Base-by-base conservation (phyloP, 2,888 invertebrate genomes). In the Altica lythri region DNA sequence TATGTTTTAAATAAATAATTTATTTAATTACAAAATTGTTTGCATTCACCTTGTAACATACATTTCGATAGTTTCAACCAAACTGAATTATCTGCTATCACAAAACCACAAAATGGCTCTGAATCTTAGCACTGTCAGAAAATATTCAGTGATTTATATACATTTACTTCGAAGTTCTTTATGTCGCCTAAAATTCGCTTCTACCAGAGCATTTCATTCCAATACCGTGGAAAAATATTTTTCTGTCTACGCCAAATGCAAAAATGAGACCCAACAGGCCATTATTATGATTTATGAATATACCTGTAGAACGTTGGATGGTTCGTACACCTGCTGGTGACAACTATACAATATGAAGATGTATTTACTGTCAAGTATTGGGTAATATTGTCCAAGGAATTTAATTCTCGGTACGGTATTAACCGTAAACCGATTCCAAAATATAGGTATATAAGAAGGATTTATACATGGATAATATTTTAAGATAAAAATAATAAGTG, bases 231-330 rank as follows among this genome's bases (percentile, higher is more conserved):
- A 16, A 34, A 34, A 34, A 34, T 34, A 34, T 34, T 34, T 34
- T 34, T 34, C 34, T 34, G 34, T 34, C 34, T 34, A 16, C 34
- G 8, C 14, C 34, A 34, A 14, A 34, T 34, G 34, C 34, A 34
- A 14, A 34, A 14, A 13, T 34, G 34, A 34, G 9, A 34, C 34
- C 34, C 34, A 16, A 34, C 14, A 34, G 14, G 34, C 14, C 16
- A 34, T 34, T 34, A 34, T 34, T 34, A 34, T 34, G 34, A 34
- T 34, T 34, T 34, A 34, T 34, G 34, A 3, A 34, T n/a, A n/a
- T 13, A 34, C 34, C 34, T 34, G 34, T 34, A 9, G 34, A 34
- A 34, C 14, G 34, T 34, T 8, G 14, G 16, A n/a, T n/a, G n/a
- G n/a, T n/a, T n/a, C n/a, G 4, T 16, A 14, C 34, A 34, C 34